Evolutionary conservation across 2,888 invertebrate genomes (phyloP), one percentile per base, ranked within the genome.

Genomic region (Theristus sp.): DNA sequence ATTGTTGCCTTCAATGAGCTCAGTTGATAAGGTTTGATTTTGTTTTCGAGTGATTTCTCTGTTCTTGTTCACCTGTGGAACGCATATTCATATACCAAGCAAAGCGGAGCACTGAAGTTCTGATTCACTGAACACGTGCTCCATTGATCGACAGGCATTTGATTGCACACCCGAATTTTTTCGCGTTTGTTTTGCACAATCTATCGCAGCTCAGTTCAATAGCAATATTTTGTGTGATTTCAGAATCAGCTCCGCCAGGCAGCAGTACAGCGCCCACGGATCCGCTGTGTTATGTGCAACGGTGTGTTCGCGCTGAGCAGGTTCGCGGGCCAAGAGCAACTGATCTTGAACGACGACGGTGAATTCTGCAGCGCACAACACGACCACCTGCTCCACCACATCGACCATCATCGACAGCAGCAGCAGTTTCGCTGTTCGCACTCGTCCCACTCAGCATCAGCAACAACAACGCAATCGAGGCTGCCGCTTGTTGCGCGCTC

Each of bases 291-390:
- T 28, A 61, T 61, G 61, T 26, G 31, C 58, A 49, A 22, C 17
- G 58, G 58, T 24, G 54, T 61, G 13, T 54, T 53, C 52, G 38
- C 58, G 26, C 47, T 61, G 17, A 49, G 52, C 61, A 53, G 53
- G 54, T 61, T 30, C n/a, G n/a, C n/a, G n/a, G n/a, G n/a, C n/a
- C n/a, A n/a, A n/a, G n/a, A n/a, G n/a, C n/a, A n/a, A n/a, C n/a
- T n/a, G n/a, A n/a, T n/a, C n/a, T 38, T 38, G 10, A 38, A 17
- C 62, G 54, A 61, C 52, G 64, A 65, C 61, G 68, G 68, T 63
- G 69, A 70, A 64, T 67, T 65, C 65, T 70, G 70, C 64, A 64
- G 67, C 62, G 69, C 66, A 60, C 70, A 70, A 65, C 70, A 70
- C 68, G 59, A 24, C 26, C 60, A 56, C 62, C 62, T 22, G 25